Conservation (phyloP, 1,140 invertebrate species). For the Drosophila grimshawi region DNA sequence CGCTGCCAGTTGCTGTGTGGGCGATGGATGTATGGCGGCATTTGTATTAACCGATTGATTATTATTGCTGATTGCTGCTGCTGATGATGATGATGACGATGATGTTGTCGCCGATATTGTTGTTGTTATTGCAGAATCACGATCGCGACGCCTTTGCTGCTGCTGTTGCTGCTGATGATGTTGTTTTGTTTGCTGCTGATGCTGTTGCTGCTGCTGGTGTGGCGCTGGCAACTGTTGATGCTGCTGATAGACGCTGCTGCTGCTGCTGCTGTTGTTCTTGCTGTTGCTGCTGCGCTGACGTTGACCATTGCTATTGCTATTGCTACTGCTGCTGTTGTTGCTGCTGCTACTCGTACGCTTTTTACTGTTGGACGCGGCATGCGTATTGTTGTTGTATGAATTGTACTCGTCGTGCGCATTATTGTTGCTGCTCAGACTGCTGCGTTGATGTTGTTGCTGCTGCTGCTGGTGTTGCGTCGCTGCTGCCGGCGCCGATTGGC, state of each 20-base stretch:
- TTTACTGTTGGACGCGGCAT: conserved; percentile 70
- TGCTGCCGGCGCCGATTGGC: conserved; percentile 38
- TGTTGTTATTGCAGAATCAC: background rate
- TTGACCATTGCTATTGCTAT: conserved; percentile 15
- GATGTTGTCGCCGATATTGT: conserved; percentile 1
- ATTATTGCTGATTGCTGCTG: conserved; percentile 10
- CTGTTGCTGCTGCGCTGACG: conserved; percentile 39
- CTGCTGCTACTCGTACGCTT: conserved; percentile 64
- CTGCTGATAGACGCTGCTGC: conserved; percentile 31
- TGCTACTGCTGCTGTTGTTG: conserved; percentile 26
- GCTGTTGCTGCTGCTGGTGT: conserved; percentile 39
- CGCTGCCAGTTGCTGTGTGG: conserved; percentile 74
- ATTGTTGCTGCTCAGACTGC: conserved; percentile 26
- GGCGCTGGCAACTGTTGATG: conserved; percentile 35
- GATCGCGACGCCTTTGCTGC: conserved; percentile 2
- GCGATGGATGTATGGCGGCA: conserved; percentile 71
- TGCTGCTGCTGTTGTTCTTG: conserved; percentile 40
- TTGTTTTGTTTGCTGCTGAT: conserved; percentile 27
- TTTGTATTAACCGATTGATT: conserved; percentile 1
- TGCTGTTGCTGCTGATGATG: conserved; percentile 27
- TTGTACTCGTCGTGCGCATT: conserved; percentile 61
- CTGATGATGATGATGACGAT: background rate
- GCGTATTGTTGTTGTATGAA: conserved; percentile 58
- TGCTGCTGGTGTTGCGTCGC: conserved; percentile 27
- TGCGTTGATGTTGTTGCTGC: conserved; percentile 18